Percentiles rank a stretch among this genome's conserved stretches.
Evolutionary conservation across 2,888 invertebrate genomes (phyloP).

Genomic region (Petrophora chlorosata): DNA sequence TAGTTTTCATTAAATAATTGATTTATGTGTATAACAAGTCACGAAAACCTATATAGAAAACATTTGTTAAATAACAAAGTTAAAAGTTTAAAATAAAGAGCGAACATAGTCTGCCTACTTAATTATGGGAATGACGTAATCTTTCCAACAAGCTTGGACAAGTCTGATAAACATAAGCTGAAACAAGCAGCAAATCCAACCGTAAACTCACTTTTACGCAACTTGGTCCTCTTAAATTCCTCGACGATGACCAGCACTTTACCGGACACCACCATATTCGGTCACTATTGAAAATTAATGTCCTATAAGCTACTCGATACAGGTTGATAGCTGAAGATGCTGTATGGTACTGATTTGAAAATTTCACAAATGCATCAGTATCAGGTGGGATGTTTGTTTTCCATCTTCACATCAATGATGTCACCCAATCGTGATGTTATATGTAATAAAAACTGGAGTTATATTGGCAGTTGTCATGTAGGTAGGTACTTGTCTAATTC

Average conservation of each 20-base stretch:
- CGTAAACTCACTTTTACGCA: conserved; percentile 52
- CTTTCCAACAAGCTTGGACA: too few species aligned
- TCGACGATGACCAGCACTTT: conserved; percentile 52
- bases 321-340: conserved; percentile 11
- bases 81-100: too few species aligned
- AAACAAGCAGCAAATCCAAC: not conserved
- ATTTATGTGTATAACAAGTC: too few species aligned
- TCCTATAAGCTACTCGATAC: not conserved
- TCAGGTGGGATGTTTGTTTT: conserved; percentile 42
- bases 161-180: too few species aligned
- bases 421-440: conserved; percentile 50
- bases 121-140: too few species aligned
- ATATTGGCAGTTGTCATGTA: conserved; percentile 40
- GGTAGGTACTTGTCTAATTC: conserved; percentile 31
- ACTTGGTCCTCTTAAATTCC: conserved; percentile 39
- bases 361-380: conserved; percentile 33
- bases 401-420: conserved; percentile 55
- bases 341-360: conserved; percentile 19
- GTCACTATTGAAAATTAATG: conserved; percentile 6
- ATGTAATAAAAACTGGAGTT: conserved; percentile 38
- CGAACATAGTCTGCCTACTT: too few species aligned
- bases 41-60: too few species aligned
- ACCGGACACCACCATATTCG: conserved; percentile 47
- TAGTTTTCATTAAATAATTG: too few species aligned
- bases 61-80: too few species aligned